Evolutionary conservation across 2,888 invertebrate species (phyloP).

Genomic region (Campoplex capitator): DNA sequence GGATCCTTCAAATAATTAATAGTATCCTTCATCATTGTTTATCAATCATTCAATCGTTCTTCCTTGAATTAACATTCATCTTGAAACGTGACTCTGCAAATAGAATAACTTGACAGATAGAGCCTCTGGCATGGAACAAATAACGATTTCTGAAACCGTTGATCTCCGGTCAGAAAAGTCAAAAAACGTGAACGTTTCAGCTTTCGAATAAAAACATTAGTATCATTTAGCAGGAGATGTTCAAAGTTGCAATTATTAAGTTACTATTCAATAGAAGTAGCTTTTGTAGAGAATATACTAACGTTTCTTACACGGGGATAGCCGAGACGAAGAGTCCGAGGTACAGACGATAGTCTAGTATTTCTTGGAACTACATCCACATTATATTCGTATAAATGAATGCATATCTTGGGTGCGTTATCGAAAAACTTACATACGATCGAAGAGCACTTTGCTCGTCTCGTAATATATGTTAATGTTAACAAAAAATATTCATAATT

Average conservation of each 20-base stretch:
- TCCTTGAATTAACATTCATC: constrained; percentile 45
- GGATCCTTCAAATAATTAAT: constrained; percentile 91
- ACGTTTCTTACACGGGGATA: neutral
- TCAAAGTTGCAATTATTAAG: neutral
- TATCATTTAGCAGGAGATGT: no score
- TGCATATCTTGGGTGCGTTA: constrained; percentile 15
- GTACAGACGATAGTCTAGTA: constrained; percentile 16
- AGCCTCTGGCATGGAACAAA: constrained; percentile 14
- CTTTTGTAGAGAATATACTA: constrained; percentile 15
- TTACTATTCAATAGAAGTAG: neutral
- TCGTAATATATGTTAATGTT: constrained; percentile 14
- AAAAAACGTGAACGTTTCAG: neutral
- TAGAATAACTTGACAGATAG: constrained; percentile 50
- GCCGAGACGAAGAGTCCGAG: constrained; percentile 1
- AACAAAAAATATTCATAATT: neutral
- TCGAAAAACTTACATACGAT: neutral
- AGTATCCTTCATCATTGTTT: constrained; percentile 65
- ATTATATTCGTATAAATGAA: neutral
- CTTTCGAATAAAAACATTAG: no score
- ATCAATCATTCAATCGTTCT: constrained; percentile 34
- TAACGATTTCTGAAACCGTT: constrained; percentile 35
- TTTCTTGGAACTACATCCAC: neutral
- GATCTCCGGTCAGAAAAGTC: constrained; percentile 13
- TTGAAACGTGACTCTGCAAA: constrained; percentile 33
- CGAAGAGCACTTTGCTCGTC: neutral